Evolutionary conservation across 1,140 invertebrate genomes (phyloP).

Genomic region (Drosophila nasuta): DNA sequence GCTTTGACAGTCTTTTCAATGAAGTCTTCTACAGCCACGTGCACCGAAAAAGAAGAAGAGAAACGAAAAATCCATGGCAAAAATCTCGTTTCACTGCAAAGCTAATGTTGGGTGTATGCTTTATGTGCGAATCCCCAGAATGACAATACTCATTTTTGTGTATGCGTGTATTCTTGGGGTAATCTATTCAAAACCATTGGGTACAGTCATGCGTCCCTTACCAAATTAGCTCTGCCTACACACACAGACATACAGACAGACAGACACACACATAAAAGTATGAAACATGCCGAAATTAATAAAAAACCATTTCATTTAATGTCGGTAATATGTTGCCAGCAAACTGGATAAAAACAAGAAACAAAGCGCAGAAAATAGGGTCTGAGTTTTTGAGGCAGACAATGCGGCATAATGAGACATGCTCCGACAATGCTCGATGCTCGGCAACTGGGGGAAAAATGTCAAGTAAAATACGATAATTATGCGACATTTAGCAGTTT

Average conservation of each 20-base stretch:
- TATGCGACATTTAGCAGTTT: slow-evolving; percentile 81
- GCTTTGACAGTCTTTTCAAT: not conserved
- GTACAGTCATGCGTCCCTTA: slow-evolving; percentile 32
- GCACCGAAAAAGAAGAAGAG: not conserved
- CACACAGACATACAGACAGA: slow-evolving; percentile 14
- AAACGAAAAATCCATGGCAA: not conserved
- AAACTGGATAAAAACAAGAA: slow-evolving; percentile 8
- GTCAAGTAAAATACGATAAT: slow-evolving; percentile 77
- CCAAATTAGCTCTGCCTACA: slow-evolving; percentile 52
- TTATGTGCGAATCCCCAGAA: slow-evolving; percentile 14
- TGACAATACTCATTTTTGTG: slow-evolving; percentile 12
- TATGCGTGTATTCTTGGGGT: slow-evolving; percentile 9
- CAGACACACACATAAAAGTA: slow-evolving; percentile 32
- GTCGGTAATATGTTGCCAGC: slow-evolving; percentile 59
- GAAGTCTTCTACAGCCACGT: not conserved
- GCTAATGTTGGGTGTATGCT: slow-evolving; percentile 14
- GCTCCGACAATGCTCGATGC: slow-evolving; percentile 31
- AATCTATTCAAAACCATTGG: slow-evolving; percentile 52
- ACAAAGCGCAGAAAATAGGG: slow-evolving; percentile 29
- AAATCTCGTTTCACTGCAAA: slow-evolving; percentile 5
- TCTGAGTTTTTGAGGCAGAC: slow-evolving; percentile 43
- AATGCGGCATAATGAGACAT: slow-evolving; percentile 73
- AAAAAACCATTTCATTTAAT: slow-evolving; percentile 74
- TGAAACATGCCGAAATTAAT: slow-evolving; percentile 70
- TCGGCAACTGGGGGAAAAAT: slow-evolving; percentile 20